Base-by-base conservation (phyloP, 2,888 invertebrate genomes). In the Ormyrus nitidulus region DNA sequence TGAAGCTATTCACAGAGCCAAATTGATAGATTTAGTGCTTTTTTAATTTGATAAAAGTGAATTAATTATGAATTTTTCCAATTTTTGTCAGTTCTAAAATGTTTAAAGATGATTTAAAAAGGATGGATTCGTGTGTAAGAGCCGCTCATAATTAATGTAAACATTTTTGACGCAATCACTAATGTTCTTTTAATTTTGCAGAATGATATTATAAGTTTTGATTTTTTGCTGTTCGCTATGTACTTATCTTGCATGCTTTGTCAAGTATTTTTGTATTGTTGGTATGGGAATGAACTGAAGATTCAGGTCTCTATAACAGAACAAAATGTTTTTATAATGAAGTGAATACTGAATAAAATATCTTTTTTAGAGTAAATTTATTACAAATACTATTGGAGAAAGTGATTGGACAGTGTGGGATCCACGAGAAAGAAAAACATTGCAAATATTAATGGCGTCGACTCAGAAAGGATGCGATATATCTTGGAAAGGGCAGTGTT, bases 191-290 rank as follows among this genome's bases (percentile, higher is more conserved):
- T 70, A 13, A 8, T 69, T 62, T 77, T 81, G 3, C 72, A 81
- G 79, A 54, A 62, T 0, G n/a, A 75, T 7, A 34, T 76, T 56
- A 51, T 72, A 54, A 76, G 68, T 44, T n/a, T 69, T 9, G 72
- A 79, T 44, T 73, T 76, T 69, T 65, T 81, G 9, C 53, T 62
- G 46, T 76, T 76, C 44, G 13, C 48, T 0, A 61, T 80, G 54
- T 82, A 82, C 56, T 19, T 80, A n/a, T 46, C 44, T 2, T 71
- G 71, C n/a, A 75, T 82, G 66, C 44, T 80, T n/a, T 74, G 58
- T 53, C 75, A 82, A 79, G 56, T 80, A 13, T 82, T 82, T 75
- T 53, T 75, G 2, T 82, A 80, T 13, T 82, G 78, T 13, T 80
- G 68, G 69, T 68, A 56, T 65, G 82, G 80, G 53, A 78, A 82